Evolutionary conservation across 2,888 invertebrate species (phyloP).

Genomic region (Bombylius discolor): DNA sequence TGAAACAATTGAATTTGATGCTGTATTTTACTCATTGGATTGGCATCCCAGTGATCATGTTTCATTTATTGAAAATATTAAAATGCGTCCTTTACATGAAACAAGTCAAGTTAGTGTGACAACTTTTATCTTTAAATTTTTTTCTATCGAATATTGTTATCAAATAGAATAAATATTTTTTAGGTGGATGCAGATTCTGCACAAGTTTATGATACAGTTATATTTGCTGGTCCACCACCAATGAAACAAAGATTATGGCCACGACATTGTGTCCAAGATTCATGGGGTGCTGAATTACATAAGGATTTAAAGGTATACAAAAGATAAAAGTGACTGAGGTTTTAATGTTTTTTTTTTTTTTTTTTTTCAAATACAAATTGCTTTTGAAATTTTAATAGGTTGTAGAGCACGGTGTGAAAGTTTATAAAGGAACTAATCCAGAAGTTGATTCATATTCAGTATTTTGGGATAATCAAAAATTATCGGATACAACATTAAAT

Average conservation of each 20-base stretch:
- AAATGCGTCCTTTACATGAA: slow-evolving; percentile 57
- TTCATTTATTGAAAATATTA: slow-evolving; percentile 89
- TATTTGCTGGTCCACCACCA: slow-evolving; percentile 74
- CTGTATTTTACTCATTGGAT: slow-evolving; percentile 85
- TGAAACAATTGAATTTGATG: slow-evolving; percentile 70
- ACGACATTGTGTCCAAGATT: slow-evolving; percentile 87
- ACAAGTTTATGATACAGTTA: slow-evolving; percentile 80
- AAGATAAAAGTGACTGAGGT: background rate
- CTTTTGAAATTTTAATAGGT: slow-evolving; percentile 37
- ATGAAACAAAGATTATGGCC: slow-evolving; percentile 91
- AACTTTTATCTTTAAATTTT: slow-evolving; percentile 1
- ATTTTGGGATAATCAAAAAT: slow-evolving; percentile 94
- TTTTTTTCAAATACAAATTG: too few relatives aligned
- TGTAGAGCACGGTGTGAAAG: slow-evolving; percentile 60
- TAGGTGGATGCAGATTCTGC: slow-evolving; percentile 62
- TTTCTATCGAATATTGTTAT: background rate
- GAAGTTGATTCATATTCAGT: slow-evolving; percentile 96
- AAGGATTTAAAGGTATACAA: slow-evolving; percentile 62
- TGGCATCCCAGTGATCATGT: slow-evolving; percentile 97
- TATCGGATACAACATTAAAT: slow-evolving; percentile 73
- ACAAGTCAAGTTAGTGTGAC: slow-evolving; percentile 48
- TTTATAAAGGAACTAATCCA: slow-evolving; percentile 85
- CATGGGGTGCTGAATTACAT: slow-evolving; percentile 90
- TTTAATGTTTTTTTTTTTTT: background rate
- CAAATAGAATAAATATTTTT: background rate